phyloP scores from a whole-genome alignment of 2,113 vertebrate species.

The Otus sunia region DNA sequence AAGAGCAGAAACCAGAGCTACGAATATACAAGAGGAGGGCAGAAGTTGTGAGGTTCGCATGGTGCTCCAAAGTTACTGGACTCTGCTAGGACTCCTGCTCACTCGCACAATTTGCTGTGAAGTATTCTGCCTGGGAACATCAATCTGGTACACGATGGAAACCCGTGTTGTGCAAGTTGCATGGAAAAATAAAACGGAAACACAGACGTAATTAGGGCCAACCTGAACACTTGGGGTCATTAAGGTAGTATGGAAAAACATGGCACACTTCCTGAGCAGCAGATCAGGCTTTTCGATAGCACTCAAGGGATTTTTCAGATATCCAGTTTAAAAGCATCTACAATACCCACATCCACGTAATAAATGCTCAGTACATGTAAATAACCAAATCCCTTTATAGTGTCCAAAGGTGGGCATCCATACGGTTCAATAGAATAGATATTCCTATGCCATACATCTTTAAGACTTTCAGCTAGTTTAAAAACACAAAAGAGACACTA shows the following conservation, averaged over 20 bases:
- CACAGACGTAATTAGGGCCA: background rate
- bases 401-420: background rate
- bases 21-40: background rate
- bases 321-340: background rate
- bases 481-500: background rate
- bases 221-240: background rate
- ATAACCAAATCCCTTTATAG: background rate
- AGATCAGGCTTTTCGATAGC: background rate
- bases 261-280: too few species aligned
- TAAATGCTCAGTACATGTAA: background rate
- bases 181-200: background rate
- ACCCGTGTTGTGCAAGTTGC: background rate
- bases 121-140: background rate
- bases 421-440: accelerated
- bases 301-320: background rate
- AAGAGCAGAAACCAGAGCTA: background rate
- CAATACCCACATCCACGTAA: background rate
- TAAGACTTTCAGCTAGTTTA: background rate
- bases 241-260: too few species aligned
- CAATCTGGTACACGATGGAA: background rate
- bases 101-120: background rate
- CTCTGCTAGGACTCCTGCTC: background rate
- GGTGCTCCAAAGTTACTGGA: background rate
- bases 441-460: background rate
- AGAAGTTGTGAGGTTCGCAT: background rate